Conservation (phyloP, 1,140 invertebrate genomes). For the Temnothorax nylanderi region DNA sequence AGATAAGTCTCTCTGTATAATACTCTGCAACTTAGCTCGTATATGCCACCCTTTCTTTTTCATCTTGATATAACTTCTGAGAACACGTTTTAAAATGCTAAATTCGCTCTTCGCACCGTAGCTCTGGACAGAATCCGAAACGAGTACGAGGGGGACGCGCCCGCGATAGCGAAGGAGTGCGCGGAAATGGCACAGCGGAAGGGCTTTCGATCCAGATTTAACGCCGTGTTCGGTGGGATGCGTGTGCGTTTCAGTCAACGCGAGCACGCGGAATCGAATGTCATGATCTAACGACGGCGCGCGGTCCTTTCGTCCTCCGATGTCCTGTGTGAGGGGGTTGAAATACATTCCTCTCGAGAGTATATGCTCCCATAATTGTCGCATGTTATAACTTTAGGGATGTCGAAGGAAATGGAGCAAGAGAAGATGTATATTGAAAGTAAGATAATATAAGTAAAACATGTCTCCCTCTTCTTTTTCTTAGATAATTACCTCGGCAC, state of each 20-base stretch:
- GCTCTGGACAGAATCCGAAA: slow-evolving; percentile 85
- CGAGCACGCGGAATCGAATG: slow-evolving; percentile 62
- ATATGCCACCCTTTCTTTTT: neutral
- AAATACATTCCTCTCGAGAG: neutral
- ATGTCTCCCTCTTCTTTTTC: neutral
- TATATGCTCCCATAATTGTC: neutral
- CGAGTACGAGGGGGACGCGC: slow-evolving; percentile 83
- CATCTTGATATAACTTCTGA: slow-evolving; percentile 24
- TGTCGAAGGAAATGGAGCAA: neutral
- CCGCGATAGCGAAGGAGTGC: slow-evolving; percentile 73
- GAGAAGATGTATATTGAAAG: neutral
- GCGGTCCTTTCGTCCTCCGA: neutral
- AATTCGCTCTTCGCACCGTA: slow-evolving; percentile 66
- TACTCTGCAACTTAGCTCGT: neutral
- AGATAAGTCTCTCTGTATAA: neutral
- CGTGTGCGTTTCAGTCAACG: slow-evolving; percentile 76
- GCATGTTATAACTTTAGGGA: neutral
- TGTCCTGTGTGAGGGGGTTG: neutral
- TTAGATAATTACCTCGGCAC: neutral
- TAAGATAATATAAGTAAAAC: neutral
- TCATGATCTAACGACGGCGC: slow-evolving; percentile 66
- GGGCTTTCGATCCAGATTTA: slow-evolving; percentile 75
- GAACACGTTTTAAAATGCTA: neutral
- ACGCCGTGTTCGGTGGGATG: slow-evolving; percentile 78
- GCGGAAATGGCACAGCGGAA: slow-evolving; percentile 60